Conservation (phyloP, 2,888 invertebrate genomes). For the Harpalus rubripes region DNA sequence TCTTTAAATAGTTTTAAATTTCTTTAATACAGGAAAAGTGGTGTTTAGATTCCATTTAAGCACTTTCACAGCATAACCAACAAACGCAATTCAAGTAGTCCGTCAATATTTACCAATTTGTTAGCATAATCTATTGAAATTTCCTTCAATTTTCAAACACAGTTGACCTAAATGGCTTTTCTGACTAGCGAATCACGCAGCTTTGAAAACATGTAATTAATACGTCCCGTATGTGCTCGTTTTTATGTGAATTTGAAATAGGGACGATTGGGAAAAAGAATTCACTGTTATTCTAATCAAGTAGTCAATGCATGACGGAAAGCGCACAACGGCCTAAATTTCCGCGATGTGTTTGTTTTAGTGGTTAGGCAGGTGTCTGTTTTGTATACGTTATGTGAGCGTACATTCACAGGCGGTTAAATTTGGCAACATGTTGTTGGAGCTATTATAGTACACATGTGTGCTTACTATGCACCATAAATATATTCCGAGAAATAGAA, state of each 20-base stretch:
- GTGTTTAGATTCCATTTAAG: neutral
- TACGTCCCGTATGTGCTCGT: conserved; percentile 29
- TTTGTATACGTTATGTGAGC: neutral
- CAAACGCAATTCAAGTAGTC: conserved; percentile 27
- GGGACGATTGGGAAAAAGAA: conserved; percentile 34
- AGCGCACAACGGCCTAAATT: conserved; percentile 54
- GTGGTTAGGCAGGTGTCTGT: conserved; percentile 53
- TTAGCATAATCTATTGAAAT: conserved; percentile 45
- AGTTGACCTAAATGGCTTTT: conserved; percentile 6
- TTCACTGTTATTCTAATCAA: conserved; percentile 45
- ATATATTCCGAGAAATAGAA: too few species aligned
- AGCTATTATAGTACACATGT: conserved; percentile 22
- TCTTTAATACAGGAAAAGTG: neutral
- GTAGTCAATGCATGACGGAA: conserved; percentile 37
- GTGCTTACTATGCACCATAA: neutral
- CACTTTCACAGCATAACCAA: neutral
- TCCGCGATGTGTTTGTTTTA: conserved; percentile 42
- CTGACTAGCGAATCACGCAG: conserved; percentile 20
- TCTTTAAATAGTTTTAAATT: conserved; percentile 27
- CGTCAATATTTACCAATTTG: conserved; percentile 31
- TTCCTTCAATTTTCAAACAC: conserved; percentile 37
- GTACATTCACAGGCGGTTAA: conserved; percentile 28
- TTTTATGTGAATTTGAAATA: conserved; percentile 33
- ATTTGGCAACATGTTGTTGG: conserved; percentile 56
- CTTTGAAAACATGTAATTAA: conserved; percentile 46